Evolutionary conservation across 2,113 vertebrate species (phyloP), one percentile per base, ranked within the genome.

Genomic region (Balaeniceps rex): DNA sequence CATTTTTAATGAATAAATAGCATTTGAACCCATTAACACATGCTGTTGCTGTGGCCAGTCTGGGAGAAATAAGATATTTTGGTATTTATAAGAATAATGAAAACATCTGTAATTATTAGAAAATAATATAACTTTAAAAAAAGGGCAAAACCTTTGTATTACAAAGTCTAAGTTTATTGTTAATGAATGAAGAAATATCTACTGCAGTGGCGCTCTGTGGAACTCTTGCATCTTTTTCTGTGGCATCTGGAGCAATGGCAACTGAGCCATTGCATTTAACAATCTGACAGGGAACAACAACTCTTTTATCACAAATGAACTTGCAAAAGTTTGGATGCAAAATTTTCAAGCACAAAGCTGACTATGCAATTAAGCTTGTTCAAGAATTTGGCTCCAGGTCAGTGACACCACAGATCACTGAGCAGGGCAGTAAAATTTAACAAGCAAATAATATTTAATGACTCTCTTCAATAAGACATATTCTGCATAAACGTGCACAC

Each of bases 391-490:
- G 26, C 21, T 95, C 49, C 38, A 52, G 40, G 63, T 74, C 80
- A 88, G 44, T 36, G 71, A 68, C 65, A 76, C 8, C 21, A 46
- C 61, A 91, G 57, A 40, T 64, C 6, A 3, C 55, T 95, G 77
- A 69, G 54, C 54, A 94, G n/a, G 18, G 33, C 49, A 94, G 14
- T 85, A 91, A 82, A 94, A 92, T 79, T 77, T 91, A 96, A 93
- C 26, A 88, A 60, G 57, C n/a, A 91, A 91, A 93, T 90, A 82
- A 91, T 69, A 78, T 70, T 93, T 87, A 91, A 94, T 49, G 10
- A 42, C n/a, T 71, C 25, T 64, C 31, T 82, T 87, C 61, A 72
- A 5, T 61, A 84, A 61, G 31, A 79, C 46, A 79, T 81, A 29
- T 26, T 91, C 52, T 87, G 33, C 25, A 42, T 21, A 72, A 40